Evolutionary conservation across 2,113 vertebrate genomes (phyloP).

Genomic region (Otocyon megalotis): DNA sequence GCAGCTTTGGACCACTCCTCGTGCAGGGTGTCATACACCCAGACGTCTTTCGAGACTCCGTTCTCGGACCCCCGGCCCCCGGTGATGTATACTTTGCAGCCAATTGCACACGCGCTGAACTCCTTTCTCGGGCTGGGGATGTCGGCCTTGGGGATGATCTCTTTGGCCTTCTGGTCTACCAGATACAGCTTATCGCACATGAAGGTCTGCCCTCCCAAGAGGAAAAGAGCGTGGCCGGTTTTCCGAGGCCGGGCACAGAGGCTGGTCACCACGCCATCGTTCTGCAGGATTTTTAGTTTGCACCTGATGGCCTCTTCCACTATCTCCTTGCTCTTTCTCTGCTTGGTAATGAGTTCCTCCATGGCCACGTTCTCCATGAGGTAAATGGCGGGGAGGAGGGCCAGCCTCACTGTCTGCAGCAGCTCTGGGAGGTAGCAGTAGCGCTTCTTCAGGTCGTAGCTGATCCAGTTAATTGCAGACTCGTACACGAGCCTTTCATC

Average conservation of each 20-base stretch:
- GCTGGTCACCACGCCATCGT: conserved; percentile 91
- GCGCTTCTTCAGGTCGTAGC: conserved; percentile 89
- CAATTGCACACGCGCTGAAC: conserved; percentile 91
- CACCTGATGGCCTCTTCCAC: conserved; percentile 91
- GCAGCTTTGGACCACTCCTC: conserved; percentile 92
- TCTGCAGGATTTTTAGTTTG: conserved; percentile 92
- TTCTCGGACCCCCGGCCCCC: conserved; percentile 91
- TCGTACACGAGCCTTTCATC: conserved; percentile 91
- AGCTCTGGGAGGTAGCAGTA: conserved; percentile 89
- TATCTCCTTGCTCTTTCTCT: conserved; percentile 91
- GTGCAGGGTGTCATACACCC: conserved; percentile 92
- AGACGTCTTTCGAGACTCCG: conserved; percentile 91
- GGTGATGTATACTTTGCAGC: conserved; percentile 92
- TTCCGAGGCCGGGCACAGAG: conserved; percentile 91
- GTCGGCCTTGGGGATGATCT: conserved; percentile 92
- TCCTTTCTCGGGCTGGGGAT: conserved; percentile 92
- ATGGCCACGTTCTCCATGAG: conserved; percentile 92
- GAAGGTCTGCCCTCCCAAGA: conserved; percentile 91
- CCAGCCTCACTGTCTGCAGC: conserved; percentile 90
- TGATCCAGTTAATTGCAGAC: conserved; percentile 91
- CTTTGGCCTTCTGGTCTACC: conserved; percentile 92
- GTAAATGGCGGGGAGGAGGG: conserved; percentile 91
- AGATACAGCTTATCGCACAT: conserved; percentile 93
- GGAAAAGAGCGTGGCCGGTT: conserved; percentile 90
- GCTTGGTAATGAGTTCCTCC: conserved; percentile 91